Evolutionary conservation across 53 echinoderm and acorn worm species (phyloP), one percentile per base, ranked within the genome.

Genomic region (Crossaster papposus): DNA sequence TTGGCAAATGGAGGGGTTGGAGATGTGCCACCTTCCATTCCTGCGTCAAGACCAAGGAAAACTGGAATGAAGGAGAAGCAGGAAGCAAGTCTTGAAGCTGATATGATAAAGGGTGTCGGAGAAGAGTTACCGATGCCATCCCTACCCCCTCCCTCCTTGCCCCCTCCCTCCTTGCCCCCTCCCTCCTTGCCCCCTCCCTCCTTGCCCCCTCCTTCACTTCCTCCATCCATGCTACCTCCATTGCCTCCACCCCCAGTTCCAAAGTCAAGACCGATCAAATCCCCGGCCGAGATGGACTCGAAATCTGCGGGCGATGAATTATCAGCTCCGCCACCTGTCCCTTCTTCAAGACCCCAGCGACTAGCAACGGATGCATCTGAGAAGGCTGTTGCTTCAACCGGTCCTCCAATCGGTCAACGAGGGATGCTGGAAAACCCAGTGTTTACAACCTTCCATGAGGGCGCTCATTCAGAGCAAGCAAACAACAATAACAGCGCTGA

Each of bases 291-390:
- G 28, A n/a, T n/a, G n/a, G 18, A 35, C 36, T 29, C 14, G 65
- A 50, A 14, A 4, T 6, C 51, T 18, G 24, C 71, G 23, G 29
- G 9, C 18, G 28, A 17, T 0, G 72, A 52, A 30, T 52, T 15
- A 89, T 8, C 64, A 14, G 32, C 50, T 77, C 79, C 91, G 26
- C 91, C 84, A 28, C 91, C 91, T 26, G 36, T 91, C 17, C 91
- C 85, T 36, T 64, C 73, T 9, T 62, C 84, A 13, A 84, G 91
- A 64, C 91, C 91, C 9, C 77, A 51, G 12, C 77, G 35, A 12
- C 79, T 34, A 18, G 28, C 30, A 30, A 36, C 36, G n/a, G 65
- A 32, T 38, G 18, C 12, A 17, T 82, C 53, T 8, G 65, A 79
- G 30, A 65, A 17, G 7, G 80, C 38, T 22, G 28, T 32, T 14